A percentile compares a stretch with the other conserved stretches of the same genome.
Evolutionary conservation across 92 coral and sea anemone genomes (phyloP).

Genomic region (Porites lobata): DNA sequence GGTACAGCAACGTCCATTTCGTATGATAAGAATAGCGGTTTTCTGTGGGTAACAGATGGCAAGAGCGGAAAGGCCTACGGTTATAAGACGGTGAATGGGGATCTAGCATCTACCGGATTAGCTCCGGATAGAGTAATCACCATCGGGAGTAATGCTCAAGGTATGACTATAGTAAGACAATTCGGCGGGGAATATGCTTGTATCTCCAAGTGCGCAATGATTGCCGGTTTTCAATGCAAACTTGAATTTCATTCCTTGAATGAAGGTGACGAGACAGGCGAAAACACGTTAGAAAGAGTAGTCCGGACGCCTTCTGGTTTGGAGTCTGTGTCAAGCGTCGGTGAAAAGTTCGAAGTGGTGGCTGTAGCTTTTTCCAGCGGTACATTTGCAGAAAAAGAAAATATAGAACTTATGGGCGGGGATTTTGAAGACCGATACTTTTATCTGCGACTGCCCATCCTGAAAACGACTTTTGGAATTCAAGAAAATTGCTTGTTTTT

Average conservation of each 20-base stretch:
- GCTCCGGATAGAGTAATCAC: conserved; percentile 73
- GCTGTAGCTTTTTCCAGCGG: conserved; percentile 92
- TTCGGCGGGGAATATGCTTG: conserved; percentile 83
- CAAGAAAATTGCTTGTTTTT: conserved; percentile 87
- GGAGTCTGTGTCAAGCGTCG: conserved; percentile 84
- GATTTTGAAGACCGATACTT: conserved; percentile 98
- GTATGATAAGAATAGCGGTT: conserved; percentile 75
- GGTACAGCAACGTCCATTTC: conserved; percentile 88
- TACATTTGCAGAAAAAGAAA: conserved; percentile 87
- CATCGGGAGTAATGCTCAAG: conserved; percentile 86
- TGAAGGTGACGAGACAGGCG: conserved; percentile 68
- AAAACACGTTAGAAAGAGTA: conserved; percentile 85
- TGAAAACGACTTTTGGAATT: conserved; percentile 86
- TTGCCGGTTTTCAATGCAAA: conserved; percentile 92
- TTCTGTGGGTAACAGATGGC: conserved; percentile 91
- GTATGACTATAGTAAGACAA: conserved; percentile 92
- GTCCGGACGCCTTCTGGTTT: conserved; percentile 97
- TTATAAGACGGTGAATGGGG: conserved; percentile 80
- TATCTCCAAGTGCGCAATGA: conserved; percentile 90
- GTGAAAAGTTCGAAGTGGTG: conserved; percentile 63
- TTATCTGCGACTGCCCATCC: conserved; percentile 83
- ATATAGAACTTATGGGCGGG: conserved; percentile 86
- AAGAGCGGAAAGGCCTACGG: conserved; percentile 80
- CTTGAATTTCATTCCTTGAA: conserved; percentile 88
- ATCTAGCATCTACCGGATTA: conserved; percentile 57